Conservation (phyloP, 2,113 vertebrate species). For the Bubo scandiacus region DNA sequence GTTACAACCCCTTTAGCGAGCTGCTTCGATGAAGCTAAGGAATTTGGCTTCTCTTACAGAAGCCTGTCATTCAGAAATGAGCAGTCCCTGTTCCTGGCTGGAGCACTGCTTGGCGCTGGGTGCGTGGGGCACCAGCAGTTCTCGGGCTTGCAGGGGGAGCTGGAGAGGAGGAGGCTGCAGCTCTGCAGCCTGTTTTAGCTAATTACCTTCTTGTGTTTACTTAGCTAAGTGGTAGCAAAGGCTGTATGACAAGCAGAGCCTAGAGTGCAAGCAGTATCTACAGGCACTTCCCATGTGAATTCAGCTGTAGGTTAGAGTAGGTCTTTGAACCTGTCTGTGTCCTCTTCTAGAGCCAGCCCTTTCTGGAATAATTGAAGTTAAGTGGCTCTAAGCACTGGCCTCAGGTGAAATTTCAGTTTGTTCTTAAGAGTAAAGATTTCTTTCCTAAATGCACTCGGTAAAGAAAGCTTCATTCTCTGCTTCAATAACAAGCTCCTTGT, state of each 20-base stretch:
- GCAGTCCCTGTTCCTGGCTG: background rate
- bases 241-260: background rate
- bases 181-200: background rate
- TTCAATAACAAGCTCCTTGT: rapidly evolving
- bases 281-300: background rate
- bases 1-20: rapidly evolving
- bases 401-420: rapidly evolving
- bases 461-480: background rate
- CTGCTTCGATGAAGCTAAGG: background rate
- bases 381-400: background rate
- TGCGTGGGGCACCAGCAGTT: rapidly evolving
- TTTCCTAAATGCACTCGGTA: background rate
- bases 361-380: background rate
- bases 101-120: rapidly evolving
- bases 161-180: background rate
- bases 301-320: background rate
- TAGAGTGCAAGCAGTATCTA: background rate
- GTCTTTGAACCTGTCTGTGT: background rate
- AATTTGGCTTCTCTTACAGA: background rate
- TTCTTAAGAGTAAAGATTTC: background rate
- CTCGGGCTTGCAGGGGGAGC: background rate
- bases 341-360: background rate
- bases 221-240: rapidly evolving
- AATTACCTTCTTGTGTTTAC: rapidly evolving
- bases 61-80: background rate